Evolutionary conservation across 2,888 invertebrate genomes (phyloP).

Genomic region (Diadegma fenestrale): DNA sequence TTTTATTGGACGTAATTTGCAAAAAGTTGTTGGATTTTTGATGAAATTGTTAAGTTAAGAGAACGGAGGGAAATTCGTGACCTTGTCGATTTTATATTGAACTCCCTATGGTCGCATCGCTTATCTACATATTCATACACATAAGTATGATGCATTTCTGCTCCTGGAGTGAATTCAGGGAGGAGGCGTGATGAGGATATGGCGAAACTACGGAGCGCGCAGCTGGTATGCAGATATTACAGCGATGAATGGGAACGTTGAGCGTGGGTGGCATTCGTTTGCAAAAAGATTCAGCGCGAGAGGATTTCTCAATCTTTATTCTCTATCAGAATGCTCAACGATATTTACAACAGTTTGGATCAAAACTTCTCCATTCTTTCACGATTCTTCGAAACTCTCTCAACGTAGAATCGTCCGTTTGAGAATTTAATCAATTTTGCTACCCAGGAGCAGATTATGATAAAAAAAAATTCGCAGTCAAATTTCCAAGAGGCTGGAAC

Average conservation of each 20-base stretch:
- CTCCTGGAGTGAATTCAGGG: constrained; percentile 14
- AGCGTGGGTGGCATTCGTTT: constrained; percentile 23
- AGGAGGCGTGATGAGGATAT: constrained; percentile 24
- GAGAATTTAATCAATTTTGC: too few species aligned
- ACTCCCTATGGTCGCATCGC: not conserved
- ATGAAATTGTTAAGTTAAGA: not conserved
- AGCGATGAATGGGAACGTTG: constrained; percentile 39
- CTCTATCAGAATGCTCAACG: not conserved
- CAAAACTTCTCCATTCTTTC: not conserved
- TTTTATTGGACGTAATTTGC: too few species aligned
- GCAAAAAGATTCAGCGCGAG: constrained; percentile 31
- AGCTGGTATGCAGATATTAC: constrained; percentile 35
- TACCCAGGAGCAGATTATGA: too few species aligned
- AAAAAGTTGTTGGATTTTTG: not conserved
- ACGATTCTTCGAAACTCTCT: not conserved
- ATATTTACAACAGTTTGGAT: not conserved
- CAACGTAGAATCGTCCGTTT: too few species aligned
- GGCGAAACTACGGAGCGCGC: constrained; percentile 1
- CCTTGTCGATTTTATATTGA: not conserved
- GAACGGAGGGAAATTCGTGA: not conserved
- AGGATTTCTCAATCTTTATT: not conserved
- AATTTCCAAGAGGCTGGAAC: too few species aligned
- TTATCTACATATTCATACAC: not conserved
- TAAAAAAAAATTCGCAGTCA: too few species aligned
- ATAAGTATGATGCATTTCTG: constrained; percentile 26